A percentile compares a stretch with the other conserved stretches of the same genome.
phyloP scores from a whole-genome alignment of 1,140 invertebrate genomes.

The Lycorma delicatula region DNA sequence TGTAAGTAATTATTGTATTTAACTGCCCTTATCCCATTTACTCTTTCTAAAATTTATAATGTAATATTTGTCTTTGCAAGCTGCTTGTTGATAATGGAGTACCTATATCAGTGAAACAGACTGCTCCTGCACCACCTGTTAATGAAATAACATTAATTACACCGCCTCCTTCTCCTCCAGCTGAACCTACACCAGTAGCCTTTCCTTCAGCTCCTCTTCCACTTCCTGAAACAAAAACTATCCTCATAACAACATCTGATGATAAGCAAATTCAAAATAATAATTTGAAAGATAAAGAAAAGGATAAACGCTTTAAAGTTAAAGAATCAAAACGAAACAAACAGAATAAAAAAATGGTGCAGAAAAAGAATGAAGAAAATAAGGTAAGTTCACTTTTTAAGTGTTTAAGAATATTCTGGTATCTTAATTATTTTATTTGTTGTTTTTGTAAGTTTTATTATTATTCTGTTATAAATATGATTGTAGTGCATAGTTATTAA shows the following conservation, averaged over 20 bases:
- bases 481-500: no score
- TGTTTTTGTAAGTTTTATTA: no score
- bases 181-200: not conserved
- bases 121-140: not conserved
- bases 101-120: not conserved
- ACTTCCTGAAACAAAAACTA: not conserved
- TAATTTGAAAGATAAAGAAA: not conserved
- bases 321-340: no score
- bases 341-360: not conserved
- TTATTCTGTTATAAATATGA: no score
- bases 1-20: no score
- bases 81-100: slow-evolving; percentile 10
- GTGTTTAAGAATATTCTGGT: not conserved
- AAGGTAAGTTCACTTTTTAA: not conserved
- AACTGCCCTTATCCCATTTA: no score
- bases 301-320: slow-evolving; percentile 17
- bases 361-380: slow-evolving; percentile 6
- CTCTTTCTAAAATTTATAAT: no score
- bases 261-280: not conserved
- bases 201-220: no score
- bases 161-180: not conserved
- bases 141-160: not conserved
- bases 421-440: no score
- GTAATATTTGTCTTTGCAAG: slow-evolving; percentile 14
- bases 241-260: not conserved